These are phyloP conservation scores for Microhierax caerulescens DNA, from an alignment of 2,797 vertebrate genomes.

Conservation along the genomic window DNA sequence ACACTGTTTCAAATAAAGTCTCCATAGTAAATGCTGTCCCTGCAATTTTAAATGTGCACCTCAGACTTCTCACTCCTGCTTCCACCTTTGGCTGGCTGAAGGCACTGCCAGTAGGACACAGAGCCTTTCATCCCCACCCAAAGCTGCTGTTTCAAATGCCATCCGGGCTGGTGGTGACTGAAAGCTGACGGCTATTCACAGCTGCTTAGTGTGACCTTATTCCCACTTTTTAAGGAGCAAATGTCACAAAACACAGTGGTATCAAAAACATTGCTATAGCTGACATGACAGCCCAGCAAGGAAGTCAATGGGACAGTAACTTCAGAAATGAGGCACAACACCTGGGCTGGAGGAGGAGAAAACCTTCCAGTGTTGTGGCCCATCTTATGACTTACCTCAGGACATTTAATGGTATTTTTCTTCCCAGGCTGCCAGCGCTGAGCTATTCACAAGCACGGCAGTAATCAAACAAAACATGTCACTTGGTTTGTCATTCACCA, in stretches of 20 bases:
- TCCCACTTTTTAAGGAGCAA: slow-evolving; percentile 24
- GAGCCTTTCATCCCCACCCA: background rate
- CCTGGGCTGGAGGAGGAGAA: background rate
- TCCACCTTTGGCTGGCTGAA: background rate
- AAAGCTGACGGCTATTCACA: slow-evolving; percentile 1
- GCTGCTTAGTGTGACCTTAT: background rate
- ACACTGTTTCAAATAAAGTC: background rate
- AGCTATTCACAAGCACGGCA: background rate
- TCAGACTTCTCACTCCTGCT: background rate
- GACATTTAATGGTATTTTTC: background rate
- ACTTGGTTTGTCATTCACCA: background rate
- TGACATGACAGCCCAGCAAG: slow-evolving; percentile 3
- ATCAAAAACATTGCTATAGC: background rate
- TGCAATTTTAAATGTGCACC: background rate
- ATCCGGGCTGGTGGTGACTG: background rate
- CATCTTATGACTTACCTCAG: background rate
- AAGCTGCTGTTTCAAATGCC: background rate
- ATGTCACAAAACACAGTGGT: background rate
- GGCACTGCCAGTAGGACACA: background rate
- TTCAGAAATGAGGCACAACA: background rate
- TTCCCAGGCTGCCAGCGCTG: background rate
- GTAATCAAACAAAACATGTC: background rate
- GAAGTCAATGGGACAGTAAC: background rate
- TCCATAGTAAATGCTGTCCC: background rate
- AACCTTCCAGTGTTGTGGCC: background rate